These are phyloP conservation scores for Dendrolimus kikuchii DNA, from an alignment of 1,140 invertebrate genomes.

Conservation along the genomic window DNA sequence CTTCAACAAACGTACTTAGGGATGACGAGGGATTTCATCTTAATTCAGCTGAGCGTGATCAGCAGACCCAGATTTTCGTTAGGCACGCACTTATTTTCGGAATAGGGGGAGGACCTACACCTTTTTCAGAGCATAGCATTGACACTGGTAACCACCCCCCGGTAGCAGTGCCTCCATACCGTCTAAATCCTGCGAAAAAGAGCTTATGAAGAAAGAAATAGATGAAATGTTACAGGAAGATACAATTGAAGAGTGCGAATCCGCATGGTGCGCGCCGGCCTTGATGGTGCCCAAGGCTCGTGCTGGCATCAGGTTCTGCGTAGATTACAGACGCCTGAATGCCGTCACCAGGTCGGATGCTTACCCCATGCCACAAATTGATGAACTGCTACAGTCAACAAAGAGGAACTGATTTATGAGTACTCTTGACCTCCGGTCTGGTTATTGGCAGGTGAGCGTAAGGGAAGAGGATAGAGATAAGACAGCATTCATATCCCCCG, in stretches of 20 bases:
- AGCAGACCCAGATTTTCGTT: too few relatives aligned
- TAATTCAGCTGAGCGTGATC: too few relatives aligned
- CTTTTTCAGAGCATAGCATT: neutral
- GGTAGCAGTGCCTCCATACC: slow-evolving; percentile 31
- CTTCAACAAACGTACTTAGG: too few relatives aligned
- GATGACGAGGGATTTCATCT: too few relatives aligned
- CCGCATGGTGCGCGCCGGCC: slow-evolving; percentile 61
- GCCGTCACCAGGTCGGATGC: slow-evolving; percentile 32
- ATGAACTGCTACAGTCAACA: slow-evolving; percentile 53
- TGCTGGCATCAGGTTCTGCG: slow-evolving; percentile 28
- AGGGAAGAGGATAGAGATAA: slow-evolving; percentile 38
- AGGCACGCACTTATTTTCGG: too few relatives aligned
- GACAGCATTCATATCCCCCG: slow-evolving; percentile 56
- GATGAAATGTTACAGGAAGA: slow-evolving; percentile 29
- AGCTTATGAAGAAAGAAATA: slow-evolving; percentile 16
- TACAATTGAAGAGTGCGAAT: slow-evolving; percentile 29
- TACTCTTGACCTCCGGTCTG: slow-evolving; percentile 52
- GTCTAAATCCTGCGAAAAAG: slow-evolving; percentile 23
- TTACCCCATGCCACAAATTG: slow-evolving; percentile 71
- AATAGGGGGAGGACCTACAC: slow-evolving; percentile 15
- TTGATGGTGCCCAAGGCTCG: slow-evolving; percentile 65
- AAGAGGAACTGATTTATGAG: slow-evolving; percentile 41
- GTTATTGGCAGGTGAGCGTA: slow-evolving; percentile 47
- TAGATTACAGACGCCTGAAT: slow-evolving; percentile 54
- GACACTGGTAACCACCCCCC: slow-evolving; percentile 20